phyloP scores from a whole-genome alignment of 2,113 vertebrate genomes.

The Thymallus thymallus region DNA sequence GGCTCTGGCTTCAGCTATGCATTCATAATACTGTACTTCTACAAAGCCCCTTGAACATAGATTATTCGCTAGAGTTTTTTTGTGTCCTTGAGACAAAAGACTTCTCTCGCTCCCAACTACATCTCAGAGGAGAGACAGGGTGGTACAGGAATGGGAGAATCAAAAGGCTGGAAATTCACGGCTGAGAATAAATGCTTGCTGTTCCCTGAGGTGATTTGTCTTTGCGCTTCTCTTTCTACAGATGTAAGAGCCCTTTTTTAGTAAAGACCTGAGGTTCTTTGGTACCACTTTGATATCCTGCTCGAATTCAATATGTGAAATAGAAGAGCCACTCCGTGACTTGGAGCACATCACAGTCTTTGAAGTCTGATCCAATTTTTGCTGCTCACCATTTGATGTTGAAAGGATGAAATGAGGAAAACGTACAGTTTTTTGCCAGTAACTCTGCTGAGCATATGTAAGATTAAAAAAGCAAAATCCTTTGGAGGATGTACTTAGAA shows the following conservation, averaged over 20 bases:
- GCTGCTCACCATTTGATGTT: slow-evolving; percentile 99
- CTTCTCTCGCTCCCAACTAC: slow-evolving; percentile 83
- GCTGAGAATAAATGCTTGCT: slow-evolving; percentile 97
- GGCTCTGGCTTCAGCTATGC: slow-evolving; percentile 32
- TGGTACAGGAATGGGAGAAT: slow-evolving; percentile 93
- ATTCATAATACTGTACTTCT: slow-evolving; percentile 49
- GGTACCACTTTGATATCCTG: slow-evolving; percentile 99
- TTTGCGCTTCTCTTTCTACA: slow-evolving; percentile 98
- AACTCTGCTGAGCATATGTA: slow-evolving; percentile 99
- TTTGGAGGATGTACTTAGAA: slow-evolving; percentile 99
- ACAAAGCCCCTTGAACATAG: slow-evolving; percentile 66
- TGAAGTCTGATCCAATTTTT: slow-evolving; percentile 99
- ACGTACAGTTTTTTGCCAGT: slow-evolving; percentile 99
- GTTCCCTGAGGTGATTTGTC: slow-evolving; percentile 99
- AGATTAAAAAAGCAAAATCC: slow-evolving; percentile 99
- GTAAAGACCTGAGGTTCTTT: slow-evolving; percentile 99
- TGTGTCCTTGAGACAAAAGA: slow-evolving; percentile 95
- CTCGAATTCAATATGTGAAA: slow-evolving; percentile 99
- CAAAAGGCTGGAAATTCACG: slow-evolving; percentile 98
- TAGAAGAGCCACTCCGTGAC: slow-evolving; percentile 99
- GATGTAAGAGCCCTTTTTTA: slow-evolving; percentile 98
- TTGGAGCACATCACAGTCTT: slow-evolving; percentile 98
- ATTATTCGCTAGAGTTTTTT: slow-evolving; percentile 67
- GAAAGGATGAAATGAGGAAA: slow-evolving; percentile 99
- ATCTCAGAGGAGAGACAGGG: slow-evolving; percentile 90